phyloP scores from a whole-genome alignment of 2,113 vertebrate genomes.

The Brachyistius frenatus region DNA sequence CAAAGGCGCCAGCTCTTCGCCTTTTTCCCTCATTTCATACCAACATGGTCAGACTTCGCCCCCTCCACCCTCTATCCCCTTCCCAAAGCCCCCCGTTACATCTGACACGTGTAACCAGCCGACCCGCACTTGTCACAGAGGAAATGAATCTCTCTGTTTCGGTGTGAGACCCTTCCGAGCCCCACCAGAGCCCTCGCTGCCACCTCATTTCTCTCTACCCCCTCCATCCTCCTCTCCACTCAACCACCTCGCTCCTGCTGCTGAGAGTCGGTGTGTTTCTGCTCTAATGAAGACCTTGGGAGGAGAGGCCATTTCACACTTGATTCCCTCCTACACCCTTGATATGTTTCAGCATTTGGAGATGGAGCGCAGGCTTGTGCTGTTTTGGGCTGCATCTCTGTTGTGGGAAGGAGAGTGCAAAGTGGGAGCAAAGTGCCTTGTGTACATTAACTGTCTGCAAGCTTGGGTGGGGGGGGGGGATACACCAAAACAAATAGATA shows the following conservation, averaged over 20 bases:
- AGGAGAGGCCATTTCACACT: conserved; percentile 81
- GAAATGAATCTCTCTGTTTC: conserved; percentile 81
- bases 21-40: conserved; percentile 48
- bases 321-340: conserved; percentile 72
- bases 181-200: conserved; percentile 35
- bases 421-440: conserved; percentile 15
- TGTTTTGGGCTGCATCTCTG: conserved; percentile 23
- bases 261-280: conserved; percentile 60
- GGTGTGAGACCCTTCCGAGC: conserved; percentile 54
- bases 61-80: background rate
- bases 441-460: conserved; percentile 6
- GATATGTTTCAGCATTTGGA: conserved; percentile 62
- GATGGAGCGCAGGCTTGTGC: conserved; percentile 26
- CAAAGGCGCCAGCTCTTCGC: conserved; percentile 56
- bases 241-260: conserved; percentile 57
- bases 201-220: conserved; percentile 49
- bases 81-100: conserved; percentile 71
- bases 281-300: conserved; percentile 79
- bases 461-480: background rate
- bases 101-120: conserved; percentile 77
- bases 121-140: conserved; percentile 73
- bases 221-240: conserved; percentile 58
- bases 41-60: conserved; percentile 46
- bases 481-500: background rate
- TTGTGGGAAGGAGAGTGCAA: conserved; percentile 37